Conservation (phyloP, 2,113 vertebrate species). For the Grantiella picta region DNA sequence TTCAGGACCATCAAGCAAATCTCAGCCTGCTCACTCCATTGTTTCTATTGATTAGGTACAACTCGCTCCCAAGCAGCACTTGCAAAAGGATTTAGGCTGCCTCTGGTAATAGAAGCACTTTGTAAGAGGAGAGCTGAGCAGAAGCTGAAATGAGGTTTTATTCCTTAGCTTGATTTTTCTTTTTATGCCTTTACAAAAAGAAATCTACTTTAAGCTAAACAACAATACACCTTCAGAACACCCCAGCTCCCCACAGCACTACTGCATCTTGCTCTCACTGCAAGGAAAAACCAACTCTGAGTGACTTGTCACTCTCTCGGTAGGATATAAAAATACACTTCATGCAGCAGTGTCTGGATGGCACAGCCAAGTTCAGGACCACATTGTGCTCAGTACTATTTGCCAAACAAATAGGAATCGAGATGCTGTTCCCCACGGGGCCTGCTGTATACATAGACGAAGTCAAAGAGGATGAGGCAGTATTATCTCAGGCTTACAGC, state of each 20-base stretch:
- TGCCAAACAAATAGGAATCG: not conserved
- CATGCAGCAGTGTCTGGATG: not conserved
- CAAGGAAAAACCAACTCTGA: not conserved
- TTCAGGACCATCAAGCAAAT: not conserved
- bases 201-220: not conserved
- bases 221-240: not conserved
- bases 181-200: not conserved
- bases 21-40: not conserved
- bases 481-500: conserved; percentile 27
- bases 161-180: not conserved
- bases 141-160: not conserved
- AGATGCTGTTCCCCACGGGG: not conserved
- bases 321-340: not conserved
- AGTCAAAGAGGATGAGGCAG: conserved; percentile 41
- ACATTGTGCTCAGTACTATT: not conserved
- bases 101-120: not conserved
- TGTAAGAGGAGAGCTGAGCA: not conserved
- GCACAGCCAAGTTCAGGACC: not conserved
- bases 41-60: not conserved
- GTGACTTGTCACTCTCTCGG: not conserved
- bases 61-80: not conserved
- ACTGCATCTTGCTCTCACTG: not conserved
- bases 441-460: not conserved
- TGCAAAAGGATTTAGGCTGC: not conserved
- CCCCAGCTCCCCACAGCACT: not conserved